Conservation (phyloP, 1,140 invertebrate genomes). For the Conus ventricosus region DNA sequence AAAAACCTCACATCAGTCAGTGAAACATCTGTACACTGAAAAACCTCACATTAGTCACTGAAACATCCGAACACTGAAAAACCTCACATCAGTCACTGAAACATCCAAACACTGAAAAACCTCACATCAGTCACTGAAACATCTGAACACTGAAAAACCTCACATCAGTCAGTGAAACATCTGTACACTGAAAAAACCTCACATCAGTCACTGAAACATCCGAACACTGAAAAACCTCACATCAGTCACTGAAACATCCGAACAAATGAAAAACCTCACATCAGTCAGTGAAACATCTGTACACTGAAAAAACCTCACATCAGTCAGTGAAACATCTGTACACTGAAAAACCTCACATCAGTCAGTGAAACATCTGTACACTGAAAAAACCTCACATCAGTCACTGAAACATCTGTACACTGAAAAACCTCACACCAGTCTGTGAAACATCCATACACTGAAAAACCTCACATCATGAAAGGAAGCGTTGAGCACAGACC, state of each 20-base stretch:
- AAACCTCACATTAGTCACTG: not conserved
- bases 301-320: not conserved
- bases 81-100: too few species aligned
- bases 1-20: slow-evolving; percentile 51
- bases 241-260: not conserved
- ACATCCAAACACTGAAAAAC: too few species aligned
- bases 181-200: not conserved
- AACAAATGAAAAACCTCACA: not conserved
- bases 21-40: slow-evolving; percentile 74
- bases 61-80: not conserved
- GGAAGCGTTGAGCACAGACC: too few species aligned
- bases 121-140: not conserved
- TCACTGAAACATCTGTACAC: not conserved
- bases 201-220: too few species aligned
- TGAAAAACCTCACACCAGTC: too few species aligned
- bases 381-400: slow-evolving; percentile 56
- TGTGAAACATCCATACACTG: not conserved
- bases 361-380: slow-evolving; percentile 73
- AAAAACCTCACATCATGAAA: not conserved
- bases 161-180: not conserved
- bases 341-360: not conserved
- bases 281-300: not conserved
- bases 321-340: not conserved
- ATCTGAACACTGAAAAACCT: not conserved
- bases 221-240: not conserved